These are phyloP conservation scores for Corythoichthys intestinalis DNA, from an alignment of 2,113 vertebrate genomes.

Conservation along the genomic window DNA sequence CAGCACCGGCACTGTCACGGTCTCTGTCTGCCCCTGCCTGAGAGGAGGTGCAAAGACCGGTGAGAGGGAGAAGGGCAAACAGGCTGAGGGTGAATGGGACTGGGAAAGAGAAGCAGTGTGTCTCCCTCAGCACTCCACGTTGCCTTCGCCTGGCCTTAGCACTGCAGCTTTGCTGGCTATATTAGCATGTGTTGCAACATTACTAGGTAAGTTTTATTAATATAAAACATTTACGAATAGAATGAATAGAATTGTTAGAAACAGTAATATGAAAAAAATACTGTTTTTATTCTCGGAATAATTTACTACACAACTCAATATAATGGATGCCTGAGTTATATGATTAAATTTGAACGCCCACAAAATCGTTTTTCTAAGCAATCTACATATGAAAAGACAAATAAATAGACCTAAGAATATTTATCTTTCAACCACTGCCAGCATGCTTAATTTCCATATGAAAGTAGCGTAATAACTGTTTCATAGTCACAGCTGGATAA, in stretches of 20 bases:
- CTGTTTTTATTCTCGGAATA: background rate
- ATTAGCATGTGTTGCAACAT: conserved; percentile 80
- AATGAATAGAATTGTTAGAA: background rate
- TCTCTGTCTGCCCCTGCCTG: conserved; percentile 83
- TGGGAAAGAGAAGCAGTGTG: conserved; percentile 72
- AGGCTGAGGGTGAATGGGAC: conserved; percentile 60
- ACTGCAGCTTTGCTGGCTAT: conserved; percentile 86
- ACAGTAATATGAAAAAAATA: background rate
- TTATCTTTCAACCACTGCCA: conserved; percentile 44
- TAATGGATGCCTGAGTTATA: conserved; percentile 22
- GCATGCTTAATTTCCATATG: conserved; percentile 53
- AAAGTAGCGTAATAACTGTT: conserved; percentile 56
- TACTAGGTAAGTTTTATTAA: conserved; percentile 73
- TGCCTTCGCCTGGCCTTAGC: conserved; percentile 81
- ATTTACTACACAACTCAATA: conserved; percentile 1
- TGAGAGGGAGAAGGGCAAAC: conserved; percentile 63
- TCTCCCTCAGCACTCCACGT: conserved; percentile 74
- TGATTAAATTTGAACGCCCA: conserved; percentile 16
- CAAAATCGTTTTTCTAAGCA: conserved; percentile 34
- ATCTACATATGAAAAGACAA: conserved; percentile 48
- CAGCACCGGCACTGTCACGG: conserved; percentile 82
- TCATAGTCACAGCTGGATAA: conserved; percentile 49
- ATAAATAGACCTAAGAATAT: conserved; percentile 49
- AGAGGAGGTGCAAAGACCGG: conserved; percentile 73
- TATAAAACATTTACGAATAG: background rate